Percentiles rank a stretch among this genome's conserved stretches.
These are phyloP conservation scores for Lytechinus variegatus DNA, from an alignment of 35 echinoderm and acorn worm genomes.

Conservation along the genomic window DNA sequence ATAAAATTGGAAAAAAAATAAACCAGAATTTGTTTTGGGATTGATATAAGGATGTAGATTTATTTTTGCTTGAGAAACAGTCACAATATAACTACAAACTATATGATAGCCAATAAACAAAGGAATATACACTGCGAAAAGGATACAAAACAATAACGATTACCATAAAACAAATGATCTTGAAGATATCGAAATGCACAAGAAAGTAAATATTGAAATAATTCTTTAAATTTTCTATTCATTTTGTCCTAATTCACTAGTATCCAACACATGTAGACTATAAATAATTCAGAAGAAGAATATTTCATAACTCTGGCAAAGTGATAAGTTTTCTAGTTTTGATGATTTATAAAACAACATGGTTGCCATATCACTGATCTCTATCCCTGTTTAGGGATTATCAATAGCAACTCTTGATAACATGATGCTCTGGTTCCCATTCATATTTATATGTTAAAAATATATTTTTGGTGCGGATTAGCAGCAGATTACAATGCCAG, in stretches of 20 bases:
- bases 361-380: too few relatives aligned
- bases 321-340: too few relatives aligned
- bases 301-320: too few relatives aligned
- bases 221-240: constrained; percentile 4
- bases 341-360: too few relatives aligned
- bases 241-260: not conserved
- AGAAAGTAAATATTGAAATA: not conserved
- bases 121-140: constrained; percentile 7
- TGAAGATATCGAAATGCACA: not conserved
- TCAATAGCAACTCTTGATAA: too few relatives aligned
- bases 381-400: too few relatives aligned
- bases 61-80: constrained; percentile 40
- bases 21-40: not conserved
- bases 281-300: not conserved
- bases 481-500: too few relatives aligned
- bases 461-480: too few relatives aligned
- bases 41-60: constrained; percentile 37
- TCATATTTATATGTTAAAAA: too few relatives aligned
- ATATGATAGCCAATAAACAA: constrained; percentile 17
- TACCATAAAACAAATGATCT: not conserved
- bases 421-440: too few relatives aligned
- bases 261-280: not conserved
- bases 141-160: constrained; percentile 17
- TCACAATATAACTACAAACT: constrained; percentile 32
- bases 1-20: not conserved